Base-by-base conservation (phyloP, 2,113 vertebrate genomes). In the Lucifuga dentata region DNA sequence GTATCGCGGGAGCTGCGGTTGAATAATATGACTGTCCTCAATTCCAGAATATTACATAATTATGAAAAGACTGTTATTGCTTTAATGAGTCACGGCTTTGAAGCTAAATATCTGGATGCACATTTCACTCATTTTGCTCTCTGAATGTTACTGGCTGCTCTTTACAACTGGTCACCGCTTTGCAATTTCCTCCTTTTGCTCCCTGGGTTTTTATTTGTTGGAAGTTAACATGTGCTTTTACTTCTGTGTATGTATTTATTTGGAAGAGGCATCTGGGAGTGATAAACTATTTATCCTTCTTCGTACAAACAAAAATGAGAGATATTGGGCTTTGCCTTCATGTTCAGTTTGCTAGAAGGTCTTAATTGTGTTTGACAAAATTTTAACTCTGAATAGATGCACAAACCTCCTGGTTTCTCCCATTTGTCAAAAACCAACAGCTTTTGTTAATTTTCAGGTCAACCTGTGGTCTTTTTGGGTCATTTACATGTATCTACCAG, bases 1-100 rank as follows among this genome's bases (percentile, higher is more conserved):
- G 40, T 58, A 21, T 67, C 36, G 44, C 11, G 67, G 21, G 33
- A 73, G 56, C 61, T 63, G 39, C 2, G 32, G 49, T 48, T 52
- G 13, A 33, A 39, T 49, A 55, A 43, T 11, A 49, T 33, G 17
- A 32, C 36, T 75, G 48, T 52, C 11, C 33, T 75, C 32, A 56
- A 63, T 64, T 79, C 50, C 52, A 33, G 63, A 68, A 73, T 41
- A 45, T 89, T 78, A 81, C 66, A 50, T 67, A 81, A 75, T 53
- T 55, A 35, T 39, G 2, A 68, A 59, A 71, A 5, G 17, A 50
- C 66, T 32, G 38, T 35, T 53, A 29, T 59, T 61, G 52, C 41
- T 80, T 73, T 76, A 66, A 60, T 50, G 59, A 76, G 68, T 76
- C 12, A 40, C 51, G 41, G 19, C 32, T 24, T 68, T 20, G 11